Evolutionary conservation across 2,888 invertebrate species (phyloP), one percentile per base, ranked within the genome.

Genomic region (Eremobia ochroleuca): DNA sequence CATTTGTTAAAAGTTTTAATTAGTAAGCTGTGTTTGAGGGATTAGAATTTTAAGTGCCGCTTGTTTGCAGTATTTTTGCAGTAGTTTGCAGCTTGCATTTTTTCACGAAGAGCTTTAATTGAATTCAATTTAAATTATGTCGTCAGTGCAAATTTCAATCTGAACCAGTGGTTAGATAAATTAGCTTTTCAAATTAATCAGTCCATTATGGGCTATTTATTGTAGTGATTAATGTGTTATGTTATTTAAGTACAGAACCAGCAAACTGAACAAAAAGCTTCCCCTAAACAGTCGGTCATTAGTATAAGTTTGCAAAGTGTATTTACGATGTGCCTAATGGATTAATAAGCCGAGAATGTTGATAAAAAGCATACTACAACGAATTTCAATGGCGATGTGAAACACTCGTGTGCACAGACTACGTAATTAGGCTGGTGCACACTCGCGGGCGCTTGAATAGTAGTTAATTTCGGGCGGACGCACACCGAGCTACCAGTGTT

Each of bases 391-490:
- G 78, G 73, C 61, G 59, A 79, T 73, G 79, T 83, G 74, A 80
- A 81, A 79, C 76, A 73, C 21, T 40, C 65, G 72, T 79, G 90
- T 82, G 85, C 62, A 69, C 73, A 70, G 88, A 90, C 86, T 91
- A 73, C 79, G 31, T 88, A 88, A 91, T 85, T 76, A 82, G 43
- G 37, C 66, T 46, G 37, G 69, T 58, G 66, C 68, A 66, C 72
- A 81, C 52, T 66, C 68, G 64, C 43, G 52, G 66, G 70, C 69
- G 72, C 46, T 28, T 76, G 74, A 52, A 77, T 75, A 69, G 64
- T 73, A 77, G 77, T 73, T 77, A 79, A 82, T 90, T 93, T 91
- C 86, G 86, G 88, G 80, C 90, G 89, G 90, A 91, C 88, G 88
- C 79, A 76, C 82, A 79, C 59, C 66, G 81, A 84, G 78, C 81